Conservation (phyloP, 2,888 invertebrate species). For the Himalopsyche japonica region DNA sequence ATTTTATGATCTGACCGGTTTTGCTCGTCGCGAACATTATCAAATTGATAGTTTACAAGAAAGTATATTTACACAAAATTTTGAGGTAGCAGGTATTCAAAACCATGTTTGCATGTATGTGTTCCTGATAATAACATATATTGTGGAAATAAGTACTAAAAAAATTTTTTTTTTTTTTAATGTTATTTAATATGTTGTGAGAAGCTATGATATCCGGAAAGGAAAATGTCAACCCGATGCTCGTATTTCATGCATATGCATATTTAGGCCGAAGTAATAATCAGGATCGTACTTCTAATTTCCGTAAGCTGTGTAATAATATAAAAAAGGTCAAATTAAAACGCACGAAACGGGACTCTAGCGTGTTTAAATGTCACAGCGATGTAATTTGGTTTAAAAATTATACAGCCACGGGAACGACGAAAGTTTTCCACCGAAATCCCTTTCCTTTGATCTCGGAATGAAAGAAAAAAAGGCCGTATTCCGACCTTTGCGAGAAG, state of each 20-base stretch:
- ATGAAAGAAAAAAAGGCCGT: background rate
- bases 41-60: too few relatives aligned
- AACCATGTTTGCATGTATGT: too few relatives aligned
- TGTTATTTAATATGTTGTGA: too few relatives aligned
- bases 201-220: too few relatives aligned
- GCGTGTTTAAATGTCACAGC: slow-evolving; percentile 1
- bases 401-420: background rate
- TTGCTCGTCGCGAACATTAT: too few relatives aligned
- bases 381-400: slow-evolving; percentile 1
- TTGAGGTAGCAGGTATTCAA: too few relatives aligned
- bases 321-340: background rate
- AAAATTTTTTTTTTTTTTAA: too few relatives aligned
- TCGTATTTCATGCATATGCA: background rate
- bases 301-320: background rate
- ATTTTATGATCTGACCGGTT: too few relatives aligned
- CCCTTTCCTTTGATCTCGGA: background rate
- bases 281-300: background rate
- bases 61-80: too few relatives aligned
- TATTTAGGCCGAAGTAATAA: background rate
- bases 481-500: background rate
- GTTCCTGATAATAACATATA: too few relatives aligned
- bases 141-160: too few relatives aligned
- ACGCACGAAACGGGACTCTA: background rate
- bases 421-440: background rate
- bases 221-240: too few relatives aligned